phyloP scores from a whole-genome alignment of 2,113 vertebrate genomes.

The Artemisiospiza belli region DNA sequence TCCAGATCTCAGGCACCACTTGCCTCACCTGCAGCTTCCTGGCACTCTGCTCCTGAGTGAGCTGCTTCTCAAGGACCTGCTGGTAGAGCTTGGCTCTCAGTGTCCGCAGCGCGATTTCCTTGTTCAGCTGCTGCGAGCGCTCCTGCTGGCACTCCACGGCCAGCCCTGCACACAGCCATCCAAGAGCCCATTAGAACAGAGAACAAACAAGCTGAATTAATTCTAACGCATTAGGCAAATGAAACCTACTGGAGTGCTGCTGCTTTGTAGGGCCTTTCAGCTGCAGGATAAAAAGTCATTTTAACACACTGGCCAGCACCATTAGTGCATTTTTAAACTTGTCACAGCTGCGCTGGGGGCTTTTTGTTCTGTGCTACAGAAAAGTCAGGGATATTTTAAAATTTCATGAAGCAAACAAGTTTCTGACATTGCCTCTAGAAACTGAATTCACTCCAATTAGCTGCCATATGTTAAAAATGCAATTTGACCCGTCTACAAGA shows the following conservation, averaged over 20 bases:
- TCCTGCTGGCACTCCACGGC: constrained; percentile 90
- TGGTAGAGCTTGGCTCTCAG: constrained; percentile 86
- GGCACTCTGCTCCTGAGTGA: constrained; percentile 71
- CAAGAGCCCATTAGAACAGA: not conserved
- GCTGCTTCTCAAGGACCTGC: constrained; percentile 77
- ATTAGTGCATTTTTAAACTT: not conserved
- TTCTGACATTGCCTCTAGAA: not conserved
- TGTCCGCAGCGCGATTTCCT: constrained; percentile 82
- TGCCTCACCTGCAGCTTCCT: constrained; percentile 87
- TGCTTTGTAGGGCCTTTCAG: not conserved
- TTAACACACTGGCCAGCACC: not conserved
- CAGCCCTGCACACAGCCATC: constrained; percentile 73
- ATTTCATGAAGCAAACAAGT: not conserved
- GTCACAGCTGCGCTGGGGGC: not conserved
- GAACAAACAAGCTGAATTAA: constrained; percentile 6
- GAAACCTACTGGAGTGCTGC: not conserved
- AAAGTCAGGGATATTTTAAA: not conserved
- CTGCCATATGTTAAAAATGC: not conserved
- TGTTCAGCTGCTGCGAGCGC: constrained; percentile 90
- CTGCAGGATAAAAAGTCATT: not conserved
- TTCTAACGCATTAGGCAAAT: not conserved
- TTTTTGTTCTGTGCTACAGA: not conserved
- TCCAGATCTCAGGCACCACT: not conserved
- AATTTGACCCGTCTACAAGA: not conserved
- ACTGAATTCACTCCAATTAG: not conserved